Conservation (phyloP, 1,140 invertebrate genomes). For the Hermatobates lingyangjiaoensis region DNA sequence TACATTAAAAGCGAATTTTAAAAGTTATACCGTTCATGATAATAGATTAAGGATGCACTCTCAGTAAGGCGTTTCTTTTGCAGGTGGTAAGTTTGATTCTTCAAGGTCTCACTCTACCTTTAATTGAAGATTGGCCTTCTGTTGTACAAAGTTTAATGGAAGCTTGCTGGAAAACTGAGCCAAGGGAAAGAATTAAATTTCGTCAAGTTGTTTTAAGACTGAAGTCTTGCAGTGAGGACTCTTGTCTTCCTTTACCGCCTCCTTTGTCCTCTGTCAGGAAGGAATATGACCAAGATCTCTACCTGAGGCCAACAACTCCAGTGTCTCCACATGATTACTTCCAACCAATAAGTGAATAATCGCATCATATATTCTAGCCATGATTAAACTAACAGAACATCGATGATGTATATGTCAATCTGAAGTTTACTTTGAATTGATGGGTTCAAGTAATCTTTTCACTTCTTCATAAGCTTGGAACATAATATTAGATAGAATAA, state of each 20-base stretch:
- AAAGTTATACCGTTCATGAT: background rate
- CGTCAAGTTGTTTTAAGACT: slow-evolving; percentile 47
- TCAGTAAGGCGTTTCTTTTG: slow-evolving; percentile 6
- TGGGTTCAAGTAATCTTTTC: no score
- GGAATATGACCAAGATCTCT: slow-evolving; percentile 34
- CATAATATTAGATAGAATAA: no score
- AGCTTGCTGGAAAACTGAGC: slow-evolving; percentile 69
- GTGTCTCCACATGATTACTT: slow-evolving; percentile 31
- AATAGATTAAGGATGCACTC: background rate
- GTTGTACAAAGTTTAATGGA: slow-evolving; percentile 63
- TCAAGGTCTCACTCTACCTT: slow-evolving; percentile 63
- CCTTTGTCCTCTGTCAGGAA: slow-evolving; percentile 17
- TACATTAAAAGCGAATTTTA: background rate
- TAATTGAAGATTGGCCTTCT: slow-evolving; percentile 57
- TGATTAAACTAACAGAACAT: no score
- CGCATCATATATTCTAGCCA: no score
- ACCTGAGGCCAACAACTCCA: slow-evolving; percentile 32
- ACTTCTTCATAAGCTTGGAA: no score
- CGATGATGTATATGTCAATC: no score
- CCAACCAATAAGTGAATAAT: no score
- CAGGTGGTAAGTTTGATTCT: slow-evolving; percentile 66
- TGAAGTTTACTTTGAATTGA: no score
- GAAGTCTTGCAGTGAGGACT: slow-evolving; percentile 27
- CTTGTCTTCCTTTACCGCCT: slow-evolving; percentile 4
- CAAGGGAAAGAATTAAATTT: slow-evolving; percentile 55